Percentiles rank a stretch among this genome's conserved stretches.
Evolutionary conservation across 2,888 invertebrate species (phyloP).

Genomic region (Archaeoteleia sp.): DNA sequence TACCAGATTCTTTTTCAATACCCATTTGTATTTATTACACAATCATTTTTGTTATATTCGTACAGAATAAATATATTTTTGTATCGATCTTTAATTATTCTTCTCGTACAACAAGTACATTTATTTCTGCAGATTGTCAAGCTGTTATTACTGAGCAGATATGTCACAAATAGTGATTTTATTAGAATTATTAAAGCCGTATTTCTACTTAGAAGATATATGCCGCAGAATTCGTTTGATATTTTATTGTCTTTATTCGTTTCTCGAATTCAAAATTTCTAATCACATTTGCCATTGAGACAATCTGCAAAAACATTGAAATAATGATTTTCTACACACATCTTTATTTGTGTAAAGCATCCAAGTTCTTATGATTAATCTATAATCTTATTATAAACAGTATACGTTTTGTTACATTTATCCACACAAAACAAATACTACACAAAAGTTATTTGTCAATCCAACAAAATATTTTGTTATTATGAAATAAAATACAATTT

Average conservation of each 20-base stretch:
- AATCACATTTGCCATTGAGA: not conserved
- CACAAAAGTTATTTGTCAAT: too few relatives aligned
- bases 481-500: too few relatives aligned
- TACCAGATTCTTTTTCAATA: slow-evolving; percentile 36
- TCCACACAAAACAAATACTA: too few relatives aligned
- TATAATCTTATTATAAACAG: too few relatives aligned
- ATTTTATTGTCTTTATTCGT: too few relatives aligned
- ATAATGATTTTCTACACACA: not conserved
- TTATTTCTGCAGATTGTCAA: slow-evolving; percentile 8
- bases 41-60: not conserved
- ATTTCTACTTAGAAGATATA: too few relatives aligned
- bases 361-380: too few relatives aligned
- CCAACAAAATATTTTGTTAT: too few relatives aligned
- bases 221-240: too few relatives aligned
- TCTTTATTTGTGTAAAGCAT: not conserved
- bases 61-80: slow-evolving; percentile 5
- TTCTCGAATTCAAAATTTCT: not conserved
- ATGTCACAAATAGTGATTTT: too few relatives aligned
- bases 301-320: slow-evolving; percentile 4
- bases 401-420: too few relatives aligned
- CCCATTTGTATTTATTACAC: slow-evolving; percentile 3
- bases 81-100: slow-evolving; percentile 5
- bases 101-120: not conserved
- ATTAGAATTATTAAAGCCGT: too few relatives aligned
- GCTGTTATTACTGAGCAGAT: not conserved